Evolutionary conservation across 2,113 vertebrate genomes (phyloP).

Genomic region (Protobothrops mucrosquamatus): DNA sequence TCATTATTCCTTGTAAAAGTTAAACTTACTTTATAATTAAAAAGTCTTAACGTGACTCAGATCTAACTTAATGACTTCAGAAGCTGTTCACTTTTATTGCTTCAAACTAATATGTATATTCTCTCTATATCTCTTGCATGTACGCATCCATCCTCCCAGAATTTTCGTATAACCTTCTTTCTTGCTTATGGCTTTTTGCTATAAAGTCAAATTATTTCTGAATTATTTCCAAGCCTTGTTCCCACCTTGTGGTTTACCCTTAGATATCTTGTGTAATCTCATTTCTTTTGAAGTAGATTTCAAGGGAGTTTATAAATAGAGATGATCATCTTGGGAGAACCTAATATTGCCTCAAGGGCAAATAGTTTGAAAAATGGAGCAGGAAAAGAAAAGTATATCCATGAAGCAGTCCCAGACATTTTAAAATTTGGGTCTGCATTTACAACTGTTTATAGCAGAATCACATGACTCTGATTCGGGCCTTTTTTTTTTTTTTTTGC

Average conservation of each 20-base stretch:
- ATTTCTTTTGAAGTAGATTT: neutral
- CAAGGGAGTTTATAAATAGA: neutral
- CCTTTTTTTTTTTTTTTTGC: neutral
- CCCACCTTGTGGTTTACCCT: neutral
- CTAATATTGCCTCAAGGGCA: neutral
- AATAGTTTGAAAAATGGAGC: neutral
- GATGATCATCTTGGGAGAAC: neutral
- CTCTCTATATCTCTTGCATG: neutral
- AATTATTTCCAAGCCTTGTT: neutral
- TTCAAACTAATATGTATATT: neutral
- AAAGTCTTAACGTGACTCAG: too few species aligned
- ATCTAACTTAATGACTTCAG: too few species aligned
- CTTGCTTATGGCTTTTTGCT: neutral
- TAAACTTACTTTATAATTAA: too few species aligned
- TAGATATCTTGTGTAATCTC: neutral
- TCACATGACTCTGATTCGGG: neutral
- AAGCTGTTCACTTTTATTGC: neutral
- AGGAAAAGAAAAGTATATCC: neutral
- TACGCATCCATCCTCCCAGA: neutral
- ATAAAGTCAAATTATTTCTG: neutral
- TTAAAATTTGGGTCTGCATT: neutral
- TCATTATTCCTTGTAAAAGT: too few species aligned
- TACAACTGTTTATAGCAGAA: neutral
- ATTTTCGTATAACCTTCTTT: neutral
- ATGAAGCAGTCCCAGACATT: neutral